phyloP scores from a whole-genome alignment of 2,888 invertebrate genomes.

The Parascotia fuliginaria region DNA sequence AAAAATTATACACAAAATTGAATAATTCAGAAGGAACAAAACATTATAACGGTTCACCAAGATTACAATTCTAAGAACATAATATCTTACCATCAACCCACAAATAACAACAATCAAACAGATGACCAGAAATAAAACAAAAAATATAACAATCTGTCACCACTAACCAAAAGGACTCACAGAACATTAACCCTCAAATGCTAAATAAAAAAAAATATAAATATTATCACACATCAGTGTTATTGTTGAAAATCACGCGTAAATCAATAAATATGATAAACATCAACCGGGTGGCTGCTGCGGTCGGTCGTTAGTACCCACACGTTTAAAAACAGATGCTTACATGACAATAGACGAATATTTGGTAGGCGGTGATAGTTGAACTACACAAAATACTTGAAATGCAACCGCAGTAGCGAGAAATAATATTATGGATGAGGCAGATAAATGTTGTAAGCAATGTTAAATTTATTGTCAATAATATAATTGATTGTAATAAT shows the following conservation, averaged over 20 bases:
- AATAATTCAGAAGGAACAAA: too few species aligned
- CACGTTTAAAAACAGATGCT: constrained; percentile 72
- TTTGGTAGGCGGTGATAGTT: constrained; percentile 82
- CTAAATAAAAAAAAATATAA: constrained; percentile 9
- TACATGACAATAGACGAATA: constrained; percentile 69
- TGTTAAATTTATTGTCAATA: too few species aligned
- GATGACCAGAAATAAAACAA: constrained; percentile 6
- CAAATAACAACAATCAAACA: constrained; percentile 2
- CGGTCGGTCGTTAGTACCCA: constrained; percentile 55
- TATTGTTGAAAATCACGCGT: constrained; percentile 44
- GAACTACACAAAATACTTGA: constrained; percentile 50
- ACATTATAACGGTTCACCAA: too few species aligned
- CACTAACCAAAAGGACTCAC: constrained; percentile 23
- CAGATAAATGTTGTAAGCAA: neutral
- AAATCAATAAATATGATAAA: constrained; percentile 58
- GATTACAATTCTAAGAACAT: neutral
- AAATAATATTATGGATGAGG: constrained; percentile 53
- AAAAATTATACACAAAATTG: too few species aligned
- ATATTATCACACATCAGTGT: constrained; percentile 13
- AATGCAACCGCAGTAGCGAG: constrained; percentile 43
- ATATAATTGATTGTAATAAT: too few species aligned
- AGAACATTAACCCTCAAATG: constrained; percentile 10
- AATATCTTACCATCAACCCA: neutral
- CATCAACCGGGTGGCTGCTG: constrained; percentile 47
- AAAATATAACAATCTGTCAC: constrained; percentile 22